Conservation (phyloP, 1,140 invertebrate genomes). For the Sinella curviseta region DNA sequence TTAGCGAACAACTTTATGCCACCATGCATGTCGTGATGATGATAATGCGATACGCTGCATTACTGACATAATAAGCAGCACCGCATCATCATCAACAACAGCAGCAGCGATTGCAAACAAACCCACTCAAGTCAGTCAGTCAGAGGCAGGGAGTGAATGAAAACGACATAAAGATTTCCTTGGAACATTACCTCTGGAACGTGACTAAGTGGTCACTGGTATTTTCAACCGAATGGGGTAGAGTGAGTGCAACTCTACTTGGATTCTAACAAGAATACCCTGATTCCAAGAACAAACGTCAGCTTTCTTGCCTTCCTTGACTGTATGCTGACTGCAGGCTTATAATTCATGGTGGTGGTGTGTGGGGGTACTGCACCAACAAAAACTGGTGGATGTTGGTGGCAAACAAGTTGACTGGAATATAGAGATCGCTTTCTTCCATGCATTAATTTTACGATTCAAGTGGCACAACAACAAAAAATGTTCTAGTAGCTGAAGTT, state of each 20-base stretch:
- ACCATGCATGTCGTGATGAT: no score
- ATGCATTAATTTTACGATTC: constrained; percentile 3
- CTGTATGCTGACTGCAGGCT: no score
- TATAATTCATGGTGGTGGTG: no score
- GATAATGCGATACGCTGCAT: no score
- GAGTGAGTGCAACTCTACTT: neutral
- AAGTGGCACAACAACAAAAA: no score
- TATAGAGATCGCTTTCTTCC: neutral
- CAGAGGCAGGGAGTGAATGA: neutral
- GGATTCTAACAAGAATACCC: neutral
- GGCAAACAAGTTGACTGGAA: neutral
- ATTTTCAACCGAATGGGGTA: neutral
- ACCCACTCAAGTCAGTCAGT: no score
- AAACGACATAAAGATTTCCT: neutral
- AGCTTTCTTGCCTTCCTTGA: neutral
- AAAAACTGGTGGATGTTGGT: neutral
- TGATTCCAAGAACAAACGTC: neutral
- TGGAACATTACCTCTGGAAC: constrained; percentile 3
- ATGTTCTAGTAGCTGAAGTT: no score
- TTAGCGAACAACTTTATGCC: no score
- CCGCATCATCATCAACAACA: no score
- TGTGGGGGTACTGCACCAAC: no score
- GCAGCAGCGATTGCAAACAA: no score
- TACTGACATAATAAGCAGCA: no score
- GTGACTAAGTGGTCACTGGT: constrained; percentile 4